These are phyloP conservation scores for Brachionus rubens DNA, from an alignment of 1,140 invertebrate genomes.

Conservation along the genomic window DNA sequence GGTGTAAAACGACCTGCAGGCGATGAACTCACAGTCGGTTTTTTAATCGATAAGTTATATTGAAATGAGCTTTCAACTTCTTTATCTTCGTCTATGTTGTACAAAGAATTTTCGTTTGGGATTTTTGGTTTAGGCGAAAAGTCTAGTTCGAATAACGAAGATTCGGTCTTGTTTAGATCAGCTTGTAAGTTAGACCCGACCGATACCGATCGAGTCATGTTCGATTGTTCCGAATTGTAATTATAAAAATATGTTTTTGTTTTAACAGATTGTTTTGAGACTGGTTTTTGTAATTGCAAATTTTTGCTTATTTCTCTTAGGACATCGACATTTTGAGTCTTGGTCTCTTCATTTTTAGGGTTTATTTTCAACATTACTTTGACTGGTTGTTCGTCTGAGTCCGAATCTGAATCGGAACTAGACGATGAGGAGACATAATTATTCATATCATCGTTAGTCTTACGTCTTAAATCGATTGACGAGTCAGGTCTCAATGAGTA, in stretches of 20 bases:
- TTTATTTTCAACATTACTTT: constrained; percentile 44
- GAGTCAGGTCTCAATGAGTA: constrained; percentile 15
- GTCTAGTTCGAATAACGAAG: constrained; percentile 6
- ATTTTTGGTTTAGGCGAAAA: constrained; percentile 11
- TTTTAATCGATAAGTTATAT: neutral
- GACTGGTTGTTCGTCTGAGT: constrained; percentile 19
- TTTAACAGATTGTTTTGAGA: neutral
- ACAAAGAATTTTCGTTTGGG: constrained; percentile 31
- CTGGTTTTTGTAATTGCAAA: neutral
- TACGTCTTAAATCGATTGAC: neutral
- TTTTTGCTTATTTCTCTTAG: constrained; percentile 35
- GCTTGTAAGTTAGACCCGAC: constrained; percentile 5
- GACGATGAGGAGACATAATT: neutral
- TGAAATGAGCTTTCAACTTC: constrained; percentile 43
- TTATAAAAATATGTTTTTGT: constrained; percentile 15
- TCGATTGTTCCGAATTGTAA: neutral
- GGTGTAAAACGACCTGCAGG: constrained; percentile 21
- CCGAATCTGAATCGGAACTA: constrained; percentile 22
- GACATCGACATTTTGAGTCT: neutral
- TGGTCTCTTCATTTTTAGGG: constrained; percentile 19
- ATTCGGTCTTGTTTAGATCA: constrained; percentile 7
- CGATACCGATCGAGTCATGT: constrained; percentile 26
- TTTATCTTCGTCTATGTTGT: constrained; percentile 46
- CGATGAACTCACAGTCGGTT: neutral
- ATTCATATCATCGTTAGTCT: constrained; percentile 40